A percentile compares a stretch with the other conserved stretches of the same genome.
Conservation (phyloP, 2,113 vertebrate species). For the Xiphias gladius region DNA sequence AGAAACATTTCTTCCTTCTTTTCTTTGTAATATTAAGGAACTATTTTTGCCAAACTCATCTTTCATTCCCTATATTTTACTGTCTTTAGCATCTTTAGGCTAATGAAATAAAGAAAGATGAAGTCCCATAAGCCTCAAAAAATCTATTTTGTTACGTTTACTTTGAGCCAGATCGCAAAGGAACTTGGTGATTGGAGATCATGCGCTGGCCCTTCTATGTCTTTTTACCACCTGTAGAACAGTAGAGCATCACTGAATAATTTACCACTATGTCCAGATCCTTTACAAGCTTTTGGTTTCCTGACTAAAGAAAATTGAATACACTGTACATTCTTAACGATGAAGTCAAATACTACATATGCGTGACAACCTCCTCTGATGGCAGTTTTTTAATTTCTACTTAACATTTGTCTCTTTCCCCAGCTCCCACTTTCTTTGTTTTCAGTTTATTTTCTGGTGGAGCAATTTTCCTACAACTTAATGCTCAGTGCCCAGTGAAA, state of each 20-base stretch:
- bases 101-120: background rate
- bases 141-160: constrained; percentile 29
- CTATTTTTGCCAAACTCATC: background rate
- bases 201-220: background rate
- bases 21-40: background rate
- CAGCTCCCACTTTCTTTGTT: background rate
- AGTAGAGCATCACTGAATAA: constrained; percentile 15
- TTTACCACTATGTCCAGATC: constrained; percentile 11
- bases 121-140: constrained; percentile 19
- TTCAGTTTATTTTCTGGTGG: background rate
- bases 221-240: constrained; percentile 22
- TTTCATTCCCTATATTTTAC: background rate
- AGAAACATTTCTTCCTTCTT: background rate
- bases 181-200: constrained; percentile 22
- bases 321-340: background rate
- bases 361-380: no score
- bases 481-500: background rate
- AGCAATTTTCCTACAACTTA: background rate
- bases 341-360: constrained; percentile 4
- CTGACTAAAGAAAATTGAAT: constrained; percentile 25
- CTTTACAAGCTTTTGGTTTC: constrained; percentile 37
- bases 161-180: constrained; percentile 47
- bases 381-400: background rate
- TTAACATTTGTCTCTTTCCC: no score
- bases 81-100: constrained; percentile 5